Percentiles rank a stretch among this genome's conserved stretches.
Evolutionary conservation across 2,888 invertebrate genomes (phyloP).

Genomic region (Stratiomys singularior): DNA sequence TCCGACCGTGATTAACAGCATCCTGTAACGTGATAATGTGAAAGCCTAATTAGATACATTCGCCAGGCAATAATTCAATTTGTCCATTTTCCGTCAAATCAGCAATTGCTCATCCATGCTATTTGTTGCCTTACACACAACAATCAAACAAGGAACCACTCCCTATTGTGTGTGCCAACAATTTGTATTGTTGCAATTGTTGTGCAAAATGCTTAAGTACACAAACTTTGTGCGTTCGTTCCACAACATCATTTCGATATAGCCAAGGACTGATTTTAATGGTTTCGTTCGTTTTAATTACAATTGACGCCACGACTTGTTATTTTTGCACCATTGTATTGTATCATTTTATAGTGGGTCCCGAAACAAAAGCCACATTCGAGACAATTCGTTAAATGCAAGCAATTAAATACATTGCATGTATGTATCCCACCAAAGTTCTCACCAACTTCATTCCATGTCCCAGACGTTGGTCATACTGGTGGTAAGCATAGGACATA

Average conservation of each 20-base stretch:
- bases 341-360: background rate
- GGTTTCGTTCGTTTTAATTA: constrained; percentile 25
- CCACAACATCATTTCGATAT: background rate
- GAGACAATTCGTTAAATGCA: constrained; percentile 8
- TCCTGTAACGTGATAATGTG: too few relatives aligned
- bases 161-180: background rate
- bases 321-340: background rate
- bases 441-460: too few relatives aligned
- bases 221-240: background rate
- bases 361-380: background rate
- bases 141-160: background rate
- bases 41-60: too few relatives aligned
- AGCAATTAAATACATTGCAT: background rate
- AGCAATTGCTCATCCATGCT: constrained; percentile 11
- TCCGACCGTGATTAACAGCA: too few relatives aligned
- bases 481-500: background rate
- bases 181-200: constrained; percentile 22
- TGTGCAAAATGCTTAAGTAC: constrained; percentile 21
- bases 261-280: constrained; percentile 1
- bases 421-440: background rate
- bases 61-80: background rate
- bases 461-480: too few relatives aligned
- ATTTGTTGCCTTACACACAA: background rate
- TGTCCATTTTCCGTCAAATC: constrained; percentile 5
- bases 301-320: constrained; percentile 31